Conservation (phyloP, 2,797 vertebrate species). For the Leptodactylus fallax region DNA sequence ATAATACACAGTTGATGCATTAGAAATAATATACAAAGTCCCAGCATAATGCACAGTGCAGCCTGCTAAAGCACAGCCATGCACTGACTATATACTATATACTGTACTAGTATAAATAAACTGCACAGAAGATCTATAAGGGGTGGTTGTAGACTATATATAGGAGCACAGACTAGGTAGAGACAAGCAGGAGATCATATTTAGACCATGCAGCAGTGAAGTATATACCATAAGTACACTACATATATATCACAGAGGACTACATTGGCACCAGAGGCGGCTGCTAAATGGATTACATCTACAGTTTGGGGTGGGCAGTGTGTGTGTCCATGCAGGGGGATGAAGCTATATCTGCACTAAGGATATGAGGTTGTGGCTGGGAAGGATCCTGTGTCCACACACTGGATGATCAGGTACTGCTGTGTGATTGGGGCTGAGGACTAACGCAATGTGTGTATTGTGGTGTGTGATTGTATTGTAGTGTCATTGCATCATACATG, state of each 20-base stretch:
- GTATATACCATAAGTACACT: too few species aligned
- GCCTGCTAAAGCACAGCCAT: neutral
- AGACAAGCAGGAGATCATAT: neutral
- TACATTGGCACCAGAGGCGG: neutral
- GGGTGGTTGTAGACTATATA: neutral
- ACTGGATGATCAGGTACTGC: constrained; percentile 9
- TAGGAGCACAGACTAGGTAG: too few species aligned
- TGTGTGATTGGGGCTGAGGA: neutral
- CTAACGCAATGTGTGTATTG: neutral
- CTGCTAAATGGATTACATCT: constrained; percentile 45
- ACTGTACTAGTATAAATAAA: neutral
- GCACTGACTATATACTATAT: neutral
- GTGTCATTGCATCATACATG: constrained; percentile 22
- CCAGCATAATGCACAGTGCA: neutral
- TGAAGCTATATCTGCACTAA: constrained; percentile 19
- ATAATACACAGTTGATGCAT: neutral
- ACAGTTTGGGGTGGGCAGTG: neutral
- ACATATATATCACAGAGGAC: neutral
- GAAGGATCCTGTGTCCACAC: constrained; percentile 25
- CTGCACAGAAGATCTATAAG: neutral
- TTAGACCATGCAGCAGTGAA: neutral
- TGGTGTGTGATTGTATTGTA: neutral
- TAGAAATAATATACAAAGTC: neutral
- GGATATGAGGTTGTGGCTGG: neutral
- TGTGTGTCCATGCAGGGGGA: constrained; percentile 21